phyloP scores from a whole-genome alignment of 2,888 invertebrate genomes.

The Acanthosoma haemorrhoidale region DNA sequence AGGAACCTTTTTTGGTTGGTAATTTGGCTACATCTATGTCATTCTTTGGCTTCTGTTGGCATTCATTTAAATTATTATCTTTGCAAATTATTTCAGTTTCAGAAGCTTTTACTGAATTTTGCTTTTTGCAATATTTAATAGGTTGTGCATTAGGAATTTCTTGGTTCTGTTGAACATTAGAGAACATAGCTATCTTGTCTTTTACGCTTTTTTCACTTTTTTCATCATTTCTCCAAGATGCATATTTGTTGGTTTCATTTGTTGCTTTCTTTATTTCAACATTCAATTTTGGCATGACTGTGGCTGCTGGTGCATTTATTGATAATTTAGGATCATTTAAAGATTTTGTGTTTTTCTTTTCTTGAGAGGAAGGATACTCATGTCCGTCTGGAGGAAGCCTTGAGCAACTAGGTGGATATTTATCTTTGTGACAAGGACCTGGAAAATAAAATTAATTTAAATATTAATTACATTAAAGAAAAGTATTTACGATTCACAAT shows the following conservation, averaged over 20 bases:
- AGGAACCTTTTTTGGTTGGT: conserved; percentile 33
- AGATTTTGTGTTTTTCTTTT: conserved; percentile 47
- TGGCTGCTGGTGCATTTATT: not conserved
- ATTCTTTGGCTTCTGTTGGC: not conserved
- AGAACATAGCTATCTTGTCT: conserved; percentile 84
- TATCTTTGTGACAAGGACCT: not conserved
- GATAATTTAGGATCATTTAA: not conserved
- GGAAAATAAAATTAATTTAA: not conserved
- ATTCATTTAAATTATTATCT: not conserved
- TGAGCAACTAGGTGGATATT: conserved; percentile 50
- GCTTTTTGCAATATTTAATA: conserved; percentile 17
- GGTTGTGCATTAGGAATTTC: conserved; percentile 41
- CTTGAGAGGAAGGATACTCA: conserved; percentile 65
- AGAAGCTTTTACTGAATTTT: not conserved
- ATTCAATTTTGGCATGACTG: not conserved
- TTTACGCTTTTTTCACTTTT: conserved; percentile 74
- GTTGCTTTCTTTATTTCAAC: conserved; percentile 3
- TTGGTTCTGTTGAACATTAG: conserved; percentile 48
- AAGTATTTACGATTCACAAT: too few relatives aligned
- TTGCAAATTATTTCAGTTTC: not conserved
- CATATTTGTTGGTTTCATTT: conserved; percentile 18
- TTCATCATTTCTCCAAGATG: conserved; percentile 58
- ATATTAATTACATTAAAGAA: not conserved
- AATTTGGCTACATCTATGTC: not conserved
- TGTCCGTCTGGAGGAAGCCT: conserved; percentile 77